Evolutionary conservation across 37 sponge, comb jelly and placozoan species (phyloP), one percentile per base, ranked within the genome.

Genomic region (Amphimedon queenslandica): DNA sequence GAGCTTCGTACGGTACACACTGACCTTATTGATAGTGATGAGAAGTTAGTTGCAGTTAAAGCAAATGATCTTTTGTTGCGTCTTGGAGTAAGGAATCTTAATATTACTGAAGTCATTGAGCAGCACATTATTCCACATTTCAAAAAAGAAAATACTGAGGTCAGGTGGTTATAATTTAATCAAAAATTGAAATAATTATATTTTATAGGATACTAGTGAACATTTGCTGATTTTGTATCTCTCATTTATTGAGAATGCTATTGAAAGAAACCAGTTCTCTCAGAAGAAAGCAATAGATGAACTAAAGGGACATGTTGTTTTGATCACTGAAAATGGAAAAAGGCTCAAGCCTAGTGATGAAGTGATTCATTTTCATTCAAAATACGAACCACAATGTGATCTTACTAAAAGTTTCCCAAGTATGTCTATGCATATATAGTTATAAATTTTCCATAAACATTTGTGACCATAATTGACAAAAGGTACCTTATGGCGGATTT

Each of bases 101-200:
- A 58, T 40, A 57, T 71, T 58, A 4, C 42, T 10, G 81, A 86
- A 4, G 40, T 86, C 63, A 79, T 86, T 31, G 41, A 66, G 1
- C 74, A 76, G 27, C 87, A 86, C 66, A 86, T 86, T 25, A 40
- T 86, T 23, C 87, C 87, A 28, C 67, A 37, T 25, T 74, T 86
- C 58, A 60, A 30, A 2, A 27, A n/a, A 1, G 71, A 58, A 25
- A 27, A 64, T 8, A 67, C 69, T 61, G 58, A 76, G 71, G 84
- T 66, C 13, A 18, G 53, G 8, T 18, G 13, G n/a, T n/a, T n/a
- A n/a, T n/a, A n/a, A n/a, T n/a, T n/a, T n/a, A n/a, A n/a, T n/a
- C n/a, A n/a, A n/a, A n/a, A n/a, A n/a, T n/a, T n/a, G n/a, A n/a
- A n/a, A n/a, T n/a, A 5, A 25, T 60, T 60, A 6, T n/a, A 11